These are phyloP conservation scores for Galerucella calmariensis DNA, from an alignment of 2,888 invertebrate species.

Conservation along the genomic window DNA sequence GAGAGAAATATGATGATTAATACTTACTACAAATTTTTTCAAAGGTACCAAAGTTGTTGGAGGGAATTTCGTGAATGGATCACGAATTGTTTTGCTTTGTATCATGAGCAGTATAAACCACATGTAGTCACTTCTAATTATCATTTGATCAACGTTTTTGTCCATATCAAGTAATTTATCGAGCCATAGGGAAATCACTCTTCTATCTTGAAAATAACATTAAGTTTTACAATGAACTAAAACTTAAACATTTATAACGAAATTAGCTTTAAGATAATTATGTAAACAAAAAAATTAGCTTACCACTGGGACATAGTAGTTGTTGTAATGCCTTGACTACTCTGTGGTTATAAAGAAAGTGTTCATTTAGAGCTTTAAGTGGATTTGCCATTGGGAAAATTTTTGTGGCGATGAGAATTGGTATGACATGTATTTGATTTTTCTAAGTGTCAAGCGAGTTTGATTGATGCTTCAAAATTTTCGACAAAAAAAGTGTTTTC, in stretches of 20 bases:
- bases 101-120: slow-evolving; percentile 64
- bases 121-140: slow-evolving; percentile 63
- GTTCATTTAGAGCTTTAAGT: slow-evolving; percentile 58
- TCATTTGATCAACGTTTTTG: slow-evolving; percentile 55
- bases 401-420: slow-evolving; percentile 8
- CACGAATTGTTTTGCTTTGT: slow-evolving; percentile 60
- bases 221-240: neutral
- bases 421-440: neutral
- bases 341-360: slow-evolving; percentile 63
- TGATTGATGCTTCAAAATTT: too few relatives aligned
- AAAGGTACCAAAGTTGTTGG: slow-evolving; percentile 57
- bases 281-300: slow-evolving; percentile 12
- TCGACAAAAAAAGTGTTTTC: too few relatives aligned
- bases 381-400: slow-evolving; percentile 48
- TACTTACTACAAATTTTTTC: slow-evolving; percentile 59
- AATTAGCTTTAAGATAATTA: neutral
- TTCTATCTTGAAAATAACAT: slow-evolving; percentile 51
- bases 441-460: neutral
- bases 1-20: too few relatives aligned
- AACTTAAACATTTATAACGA: too few relatives aligned
- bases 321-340: slow-evolving; percentile 62
- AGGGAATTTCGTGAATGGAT: slow-evolving; percentile 60
- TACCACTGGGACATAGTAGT: slow-evolving; percentile 59
- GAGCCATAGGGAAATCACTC: slow-evolving; percentile 60
- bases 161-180: slow-evolving; percentile 59